phyloP scores from a whole-genome alignment of 2,888 invertebrate genomes.

The Chymomyza caudatula region DNA sequence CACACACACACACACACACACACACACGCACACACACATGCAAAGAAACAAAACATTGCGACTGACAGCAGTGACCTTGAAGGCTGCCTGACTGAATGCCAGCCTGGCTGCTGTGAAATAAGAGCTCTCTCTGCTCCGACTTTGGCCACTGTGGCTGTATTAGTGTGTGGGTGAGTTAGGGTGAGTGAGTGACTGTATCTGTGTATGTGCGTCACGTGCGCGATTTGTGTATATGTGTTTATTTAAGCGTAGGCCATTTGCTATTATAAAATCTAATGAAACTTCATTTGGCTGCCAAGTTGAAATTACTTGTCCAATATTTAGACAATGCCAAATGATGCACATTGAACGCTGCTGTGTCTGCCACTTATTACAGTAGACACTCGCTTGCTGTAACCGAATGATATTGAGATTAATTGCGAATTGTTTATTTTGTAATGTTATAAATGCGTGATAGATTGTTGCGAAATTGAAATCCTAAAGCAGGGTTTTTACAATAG shows the following conservation, averaged over 20 bases:
- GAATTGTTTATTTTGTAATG: no score
- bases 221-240: constrained; percentile 5
- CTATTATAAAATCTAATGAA: constrained; percentile 36
- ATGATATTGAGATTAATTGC: no score
- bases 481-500: no score
- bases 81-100: constrained; percentile 10
- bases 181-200: constrained; percentile 7
- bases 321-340: constrained; percentile 5
- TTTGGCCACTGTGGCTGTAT: neutral
- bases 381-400: neutral
- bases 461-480: no score
- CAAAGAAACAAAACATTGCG: constrained; percentile 27
- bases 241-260: constrained; percentile 8
- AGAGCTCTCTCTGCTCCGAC: constrained; percentile 3
- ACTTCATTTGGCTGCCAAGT: constrained; percentile 26
- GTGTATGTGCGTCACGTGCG: constrained; percentile 10
- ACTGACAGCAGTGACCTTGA: constrained; percentile 64
- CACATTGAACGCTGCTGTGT: neutral
- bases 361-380: neutral
- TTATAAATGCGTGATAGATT: no score
- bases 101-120: constrained; percentile 39
- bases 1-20: constrained; percentile 4
- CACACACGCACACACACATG: constrained; percentile 16
- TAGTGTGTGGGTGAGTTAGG: neutral
- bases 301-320: constrained; percentile 27